phyloP scores from a whole-genome alignment of 2,113 vertebrate species.

The Rhinopomastus cyanomelas region DNA sequence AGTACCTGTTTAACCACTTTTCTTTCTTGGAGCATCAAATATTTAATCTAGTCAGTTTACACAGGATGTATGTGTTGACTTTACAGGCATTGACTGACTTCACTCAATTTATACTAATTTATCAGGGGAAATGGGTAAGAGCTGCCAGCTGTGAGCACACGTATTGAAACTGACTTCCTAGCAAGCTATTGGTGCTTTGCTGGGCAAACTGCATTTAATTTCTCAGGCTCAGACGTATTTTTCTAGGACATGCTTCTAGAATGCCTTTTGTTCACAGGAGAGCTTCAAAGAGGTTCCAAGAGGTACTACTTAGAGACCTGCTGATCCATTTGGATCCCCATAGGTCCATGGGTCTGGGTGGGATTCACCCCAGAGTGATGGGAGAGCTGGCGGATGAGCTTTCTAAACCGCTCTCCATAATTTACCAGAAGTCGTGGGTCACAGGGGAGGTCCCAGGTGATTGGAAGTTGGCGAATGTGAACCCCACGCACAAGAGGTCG shows the following conservation, averaged over 20 bases:
- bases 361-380: too few relatives aligned
- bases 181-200: neutral
- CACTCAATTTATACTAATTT: neutral
- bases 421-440: too few relatives aligned
- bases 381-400: too few relatives aligned
- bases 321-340: too few relatives aligned
- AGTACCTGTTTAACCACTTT: neutral
- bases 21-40: neutral
- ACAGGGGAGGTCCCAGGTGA: too few relatives aligned
- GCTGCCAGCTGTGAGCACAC: neutral
- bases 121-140: neutral
- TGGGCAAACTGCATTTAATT: neutral
- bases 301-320: too few relatives aligned
- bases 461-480: too few relatives aligned
- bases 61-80: neutral
- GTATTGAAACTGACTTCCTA: neutral
- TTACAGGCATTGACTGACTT: neutral
- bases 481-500: too few relatives aligned
- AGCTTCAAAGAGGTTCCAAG: too few relatives aligned
- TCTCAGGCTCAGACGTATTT: neutral
- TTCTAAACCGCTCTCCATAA: too few relatives aligned
- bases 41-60: neutral
- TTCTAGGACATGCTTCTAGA: neutral
- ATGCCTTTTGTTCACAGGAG: neutral
- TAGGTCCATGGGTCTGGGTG: too few relatives aligned